Percentiles rank a stretch among this genome's conserved stretches.
Evolutionary conservation across 2,888 invertebrate species (phyloP).

Genomic region (Eurytoma californica): DNA sequence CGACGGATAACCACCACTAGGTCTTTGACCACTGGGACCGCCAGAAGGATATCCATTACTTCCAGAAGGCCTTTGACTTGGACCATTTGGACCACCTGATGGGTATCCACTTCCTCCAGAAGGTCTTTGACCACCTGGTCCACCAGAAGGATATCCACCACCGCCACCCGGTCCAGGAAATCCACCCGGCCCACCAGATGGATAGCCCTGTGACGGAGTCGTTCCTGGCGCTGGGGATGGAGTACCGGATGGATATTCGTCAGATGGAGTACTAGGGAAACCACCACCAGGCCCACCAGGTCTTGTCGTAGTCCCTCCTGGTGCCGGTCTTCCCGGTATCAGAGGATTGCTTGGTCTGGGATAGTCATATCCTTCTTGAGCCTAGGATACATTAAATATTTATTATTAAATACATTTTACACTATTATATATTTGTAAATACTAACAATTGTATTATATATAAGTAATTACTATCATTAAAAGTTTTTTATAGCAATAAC

Average conservation of each 20-base stretch:
- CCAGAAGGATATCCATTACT: slow-evolving; percentile 55
- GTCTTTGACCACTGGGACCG: slow-evolving; percentile 48
- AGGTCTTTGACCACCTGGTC: slow-evolving; percentile 57
- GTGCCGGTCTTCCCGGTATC: slow-evolving; percentile 67
- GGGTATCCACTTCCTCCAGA: slow-evolving; percentile 58
- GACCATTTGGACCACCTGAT: slow-evolving; percentile 56
- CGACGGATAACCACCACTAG: slow-evolving; percentile 53
- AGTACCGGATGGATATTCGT: slow-evolving; percentile 61
- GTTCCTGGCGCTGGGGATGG: slow-evolving; percentile 60
- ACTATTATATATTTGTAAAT: too few species aligned
- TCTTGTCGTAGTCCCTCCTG: slow-evolving; percentile 60
- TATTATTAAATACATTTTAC: neutral
- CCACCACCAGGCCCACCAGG: slow-evolving; percentile 60
- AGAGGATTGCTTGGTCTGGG: slow-evolving; percentile 82
- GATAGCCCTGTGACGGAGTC: slow-evolving; percentile 62
- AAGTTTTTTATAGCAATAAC: too few species aligned
- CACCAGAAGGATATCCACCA: slow-evolving; percentile 61
- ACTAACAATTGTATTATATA: too few species aligned
- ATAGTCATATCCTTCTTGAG: slow-evolving; percentile 86
- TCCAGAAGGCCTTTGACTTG: slow-evolving; percentile 55
- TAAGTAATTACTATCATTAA: too few species aligned
- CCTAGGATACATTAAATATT: slow-evolving; percentile 71
- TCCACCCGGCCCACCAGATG: slow-evolving; percentile 57
- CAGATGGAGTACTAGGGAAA: slow-evolving; percentile 59
- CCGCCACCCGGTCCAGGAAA: slow-evolving; percentile 56